phyloP scores from a whole-genome alignment of 2,113 vertebrate genomes.

The Lamprotornis superbus region DNA sequence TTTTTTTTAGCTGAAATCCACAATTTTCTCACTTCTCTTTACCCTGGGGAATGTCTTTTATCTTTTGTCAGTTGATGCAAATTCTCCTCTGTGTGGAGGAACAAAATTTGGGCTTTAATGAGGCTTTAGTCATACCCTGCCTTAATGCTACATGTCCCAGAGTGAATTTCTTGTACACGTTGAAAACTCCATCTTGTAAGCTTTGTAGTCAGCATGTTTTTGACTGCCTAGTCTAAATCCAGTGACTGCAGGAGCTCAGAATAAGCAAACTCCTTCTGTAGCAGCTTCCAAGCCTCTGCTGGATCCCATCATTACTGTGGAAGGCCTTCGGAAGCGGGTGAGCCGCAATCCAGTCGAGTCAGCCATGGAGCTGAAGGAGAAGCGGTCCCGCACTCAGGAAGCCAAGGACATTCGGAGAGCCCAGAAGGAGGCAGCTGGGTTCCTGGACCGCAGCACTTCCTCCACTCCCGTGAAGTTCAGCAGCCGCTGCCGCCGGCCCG shows the following conservation, averaged over 20 bases:
- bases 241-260: not conserved
- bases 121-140: not conserved
- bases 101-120: not conserved
- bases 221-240: not conserved
- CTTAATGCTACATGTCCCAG: not conserved
- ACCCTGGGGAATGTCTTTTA: not conserved
- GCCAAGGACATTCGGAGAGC: conserved; percentile 96
- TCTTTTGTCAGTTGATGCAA: not conserved
- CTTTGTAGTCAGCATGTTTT: not conserved
- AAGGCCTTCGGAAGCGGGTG: conserved; percentile 86
- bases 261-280: conserved; percentile 17
- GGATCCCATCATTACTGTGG: conserved; percentile 91
- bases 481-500: conserved; percentile 74
- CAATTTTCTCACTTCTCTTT: not conserved
- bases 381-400: conserved; percentile 93
- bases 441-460: conserved; percentile 83
- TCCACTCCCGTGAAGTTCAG: conserved; percentile 87
- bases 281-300: conserved; percentile 79
- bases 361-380: conserved; percentile 97
- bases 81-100: not conserved
- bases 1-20: not conserved
- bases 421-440: conserved; percentile 89
- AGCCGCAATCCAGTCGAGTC: conserved; percentile 90
- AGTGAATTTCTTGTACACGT: not conserved
- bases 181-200: not conserved